Conservation (phyloP, 2,888 invertebrate species). For the Agrochola litura region DNA sequence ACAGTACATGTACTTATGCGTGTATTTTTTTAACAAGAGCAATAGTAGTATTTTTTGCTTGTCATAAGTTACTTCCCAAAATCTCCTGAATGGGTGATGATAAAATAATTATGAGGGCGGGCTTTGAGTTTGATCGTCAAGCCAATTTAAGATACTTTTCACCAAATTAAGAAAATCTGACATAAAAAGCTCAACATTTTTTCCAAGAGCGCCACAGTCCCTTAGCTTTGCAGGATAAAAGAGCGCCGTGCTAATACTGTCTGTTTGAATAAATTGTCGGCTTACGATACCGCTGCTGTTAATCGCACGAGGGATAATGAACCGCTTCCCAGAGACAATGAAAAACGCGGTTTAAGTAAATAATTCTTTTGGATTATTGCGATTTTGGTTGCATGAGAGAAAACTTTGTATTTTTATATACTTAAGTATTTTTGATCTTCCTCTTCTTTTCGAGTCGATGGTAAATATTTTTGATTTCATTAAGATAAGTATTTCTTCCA, state of each 20-base stretch:
- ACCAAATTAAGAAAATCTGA: slow-evolving; percentile 10
- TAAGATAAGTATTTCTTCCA: background rate
- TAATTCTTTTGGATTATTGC: slow-evolving; percentile 14
- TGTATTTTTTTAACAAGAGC: background rate
- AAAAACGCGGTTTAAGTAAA: background rate
- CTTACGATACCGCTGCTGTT: slow-evolving; percentile 45
- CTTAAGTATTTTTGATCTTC: background rate
- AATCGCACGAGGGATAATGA: slow-evolving; percentile 46
- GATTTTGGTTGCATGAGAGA: background rate
- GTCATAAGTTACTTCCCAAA: background rate
- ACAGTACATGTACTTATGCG: background rate
- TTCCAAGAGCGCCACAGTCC: background rate
- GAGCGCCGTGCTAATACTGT: slow-evolving; percentile 20
- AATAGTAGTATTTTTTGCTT: background rate
- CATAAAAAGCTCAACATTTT: background rate
- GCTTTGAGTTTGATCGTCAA: background rate
- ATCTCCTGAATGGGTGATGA: background rate
- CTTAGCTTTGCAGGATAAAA: slow-evolving; percentile 18
- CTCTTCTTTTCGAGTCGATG: background rate
- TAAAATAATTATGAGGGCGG: too few relatives aligned
- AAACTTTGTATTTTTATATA: background rate
- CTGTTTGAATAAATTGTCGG: slow-evolving; percentile 46
- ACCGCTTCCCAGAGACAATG: slow-evolving; percentile 12
- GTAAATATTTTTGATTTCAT: background rate
- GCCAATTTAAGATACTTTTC: background rate